A percentile compares a stretch with the other conserved stretches of the same genome.
These are phyloP conservation scores for Charanyca ferruginea DNA, from an alignment of 2,888 invertebrate genomes.

Conservation along the genomic window DNA sequence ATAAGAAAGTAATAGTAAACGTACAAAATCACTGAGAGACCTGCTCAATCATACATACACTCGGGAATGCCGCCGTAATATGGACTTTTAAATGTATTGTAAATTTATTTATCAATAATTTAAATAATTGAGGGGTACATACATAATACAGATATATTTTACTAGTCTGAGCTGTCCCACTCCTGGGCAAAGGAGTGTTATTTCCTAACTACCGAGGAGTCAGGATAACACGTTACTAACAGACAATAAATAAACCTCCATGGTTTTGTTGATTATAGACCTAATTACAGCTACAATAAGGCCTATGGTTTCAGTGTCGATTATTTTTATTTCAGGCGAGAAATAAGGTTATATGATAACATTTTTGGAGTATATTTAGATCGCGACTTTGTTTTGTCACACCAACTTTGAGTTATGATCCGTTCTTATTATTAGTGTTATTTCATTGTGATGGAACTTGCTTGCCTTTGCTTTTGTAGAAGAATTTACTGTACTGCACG, in stretches of 20 bases:
- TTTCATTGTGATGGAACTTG: neutral
- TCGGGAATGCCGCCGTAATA: slow-evolving; percentile 70
- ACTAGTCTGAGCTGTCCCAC: neutral
- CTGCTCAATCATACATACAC: slow-evolving; percentile 70
- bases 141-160: neutral
- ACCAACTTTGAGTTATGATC: neutral
- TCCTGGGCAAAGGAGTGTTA: neutral
- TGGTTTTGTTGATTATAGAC: slow-evolving; percentile 32
- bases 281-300: slow-evolving; percentile 51
- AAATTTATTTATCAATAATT: slow-evolving; percentile 47
- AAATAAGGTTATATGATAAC: slow-evolving; percentile 3
- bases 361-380: neutral
- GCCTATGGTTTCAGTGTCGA: slow-evolving; percentile 33
- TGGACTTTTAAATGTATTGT: slow-evolving; percentile 44
- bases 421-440: neutral
- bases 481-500: neutral
- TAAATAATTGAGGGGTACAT: slow-evolving; percentile 41
- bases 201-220: neutral
- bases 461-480: neutral
- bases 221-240: slow-evolving; percentile 8
- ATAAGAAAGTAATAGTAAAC: slow-evolving; percentile 44
- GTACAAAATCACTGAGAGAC: slow-evolving; percentile 68
- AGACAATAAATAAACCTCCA: slow-evolving; percentile 36
- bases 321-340: slow-evolving; percentile 15
- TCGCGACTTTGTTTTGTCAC: neutral